phyloP scores from a whole-genome alignment of 2,888 invertebrate genomes.

The Epirrhoe tristata region DNA sequence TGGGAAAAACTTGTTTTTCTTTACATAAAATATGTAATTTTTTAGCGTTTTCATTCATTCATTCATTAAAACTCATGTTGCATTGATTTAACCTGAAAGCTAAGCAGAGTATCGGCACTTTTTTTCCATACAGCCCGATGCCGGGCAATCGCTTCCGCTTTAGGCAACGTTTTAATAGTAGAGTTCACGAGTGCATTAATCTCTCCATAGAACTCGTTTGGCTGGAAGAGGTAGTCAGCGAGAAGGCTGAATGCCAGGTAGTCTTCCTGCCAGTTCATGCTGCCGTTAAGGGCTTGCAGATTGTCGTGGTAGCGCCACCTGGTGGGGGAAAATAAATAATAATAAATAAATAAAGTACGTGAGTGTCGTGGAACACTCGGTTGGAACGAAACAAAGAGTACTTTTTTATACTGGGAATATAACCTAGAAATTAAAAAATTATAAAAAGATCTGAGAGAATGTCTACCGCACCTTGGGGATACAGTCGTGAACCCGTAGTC shows the following conservation, averaged over 20 bases:
- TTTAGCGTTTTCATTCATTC: too few relatives aligned
- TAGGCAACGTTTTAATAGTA: constrained; percentile 74
- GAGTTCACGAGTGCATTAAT: constrained; percentile 77
- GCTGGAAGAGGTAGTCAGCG: constrained; percentile 77
- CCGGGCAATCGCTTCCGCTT: constrained; percentile 74
- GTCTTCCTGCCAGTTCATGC: constrained; percentile 83
- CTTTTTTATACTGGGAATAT: too few relatives aligned
- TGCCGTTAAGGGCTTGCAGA: constrained; percentile 79
- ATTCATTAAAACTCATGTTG: neutral
- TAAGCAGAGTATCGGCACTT: constrained; percentile 76
- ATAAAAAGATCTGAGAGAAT: too few relatives aligned
- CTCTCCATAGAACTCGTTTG: constrained; percentile 79
- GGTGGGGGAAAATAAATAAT: neutral
- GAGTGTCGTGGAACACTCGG: too few relatives aligned
- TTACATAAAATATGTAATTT: too few relatives aligned
- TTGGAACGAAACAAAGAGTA: too few relatives aligned
- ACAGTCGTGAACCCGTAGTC: too few relatives aligned
- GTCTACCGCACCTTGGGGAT: too few relatives aligned
- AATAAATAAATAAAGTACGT: neutral
- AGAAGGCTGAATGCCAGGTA: constrained; percentile 75
- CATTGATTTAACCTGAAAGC: constrained; percentile 66
- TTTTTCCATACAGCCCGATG: constrained; percentile 80
- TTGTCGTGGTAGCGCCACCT: constrained; percentile 84
- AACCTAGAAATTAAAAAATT: too few relatives aligned
- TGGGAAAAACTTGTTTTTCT: too few relatives aligned